Evolutionary conservation across 2,888 invertebrate species (phyloP), one percentile per base, ranked within the genome.

Genomic region (Polyploca ridens): DNA sequence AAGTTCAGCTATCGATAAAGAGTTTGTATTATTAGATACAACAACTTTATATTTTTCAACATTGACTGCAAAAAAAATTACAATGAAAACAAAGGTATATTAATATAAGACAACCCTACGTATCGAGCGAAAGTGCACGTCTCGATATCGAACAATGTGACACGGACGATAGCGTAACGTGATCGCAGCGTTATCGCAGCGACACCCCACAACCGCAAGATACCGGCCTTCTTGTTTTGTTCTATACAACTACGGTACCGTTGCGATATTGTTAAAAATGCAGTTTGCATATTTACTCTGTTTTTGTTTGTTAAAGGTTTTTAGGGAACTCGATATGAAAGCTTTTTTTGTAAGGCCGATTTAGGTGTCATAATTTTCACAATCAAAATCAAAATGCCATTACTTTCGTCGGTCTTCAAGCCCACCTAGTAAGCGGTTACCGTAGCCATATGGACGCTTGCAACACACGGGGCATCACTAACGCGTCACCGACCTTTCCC

Each of bases 101-200:
- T n/a, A n/a, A n/a, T n/a, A 46, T n/a, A 5, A n/a, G 65, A n/a
- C 86, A 87, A 46, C 90, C 90, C 89, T 90, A 69, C 68, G 62
- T 86, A 87, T 89, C 86, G 71, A 77, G 79, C 76, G 87, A 89
- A 88, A 90, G 89, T 89, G 85, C 88, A 86, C 79, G 84, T 81
- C 87, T 77, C 80, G 88, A 86, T 90, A 91, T 84, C 86, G 75
- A 85, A 89, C 90, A 89, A 89, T 89, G 90, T 88, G 89, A 89
- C 89, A 85, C 83, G 72, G 68, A 75, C 84, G 89, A 86, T 91
- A 90, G 73, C 74, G 85, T 72, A 73, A 74, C 83, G 84, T 72
- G 75, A 81, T 88, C 88, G 82, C 77, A 38, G 54, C 80, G 78
- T 68, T 75, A 80, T 76, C 80, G 77, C 70, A 41, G 65, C 76